Percentiles rank a stretch among this genome's conserved stretches.
phyloP scores from a whole-genome alignment of 2,113 vertebrate genomes.

The Barbus barbus region DNA sequence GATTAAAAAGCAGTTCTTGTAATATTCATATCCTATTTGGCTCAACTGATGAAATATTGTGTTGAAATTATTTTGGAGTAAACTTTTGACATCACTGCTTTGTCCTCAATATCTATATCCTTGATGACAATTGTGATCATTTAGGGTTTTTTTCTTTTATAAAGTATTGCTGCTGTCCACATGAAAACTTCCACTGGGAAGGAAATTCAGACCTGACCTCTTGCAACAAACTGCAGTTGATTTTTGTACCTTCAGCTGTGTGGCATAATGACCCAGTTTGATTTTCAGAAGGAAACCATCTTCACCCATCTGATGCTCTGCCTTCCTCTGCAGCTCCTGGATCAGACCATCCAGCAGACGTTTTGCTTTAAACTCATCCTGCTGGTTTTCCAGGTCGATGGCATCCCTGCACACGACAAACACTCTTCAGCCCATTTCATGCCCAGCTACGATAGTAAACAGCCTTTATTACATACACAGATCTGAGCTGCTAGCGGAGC shows the following conservation, averaged over 20 bases:
- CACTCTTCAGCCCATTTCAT: background rate
- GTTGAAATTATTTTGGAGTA: no score
- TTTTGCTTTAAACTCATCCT: constrained; percentile 86
- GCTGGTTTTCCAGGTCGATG: constrained; percentile 88
- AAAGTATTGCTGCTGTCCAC: no score
- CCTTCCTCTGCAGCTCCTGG: constrained; percentile 92
- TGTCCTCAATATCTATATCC: no score
- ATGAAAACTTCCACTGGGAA: no score
- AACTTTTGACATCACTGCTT: no score
- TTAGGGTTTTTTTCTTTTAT: no score
- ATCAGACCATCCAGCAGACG: constrained; percentile 90
- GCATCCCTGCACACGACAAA: constrained; percentile 68
- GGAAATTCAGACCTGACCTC: no score
- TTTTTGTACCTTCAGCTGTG: constrained; percentile 82
- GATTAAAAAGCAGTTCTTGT: no score
- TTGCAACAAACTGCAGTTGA: background rate
- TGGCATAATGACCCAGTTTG: constrained; percentile 93
- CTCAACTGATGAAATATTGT: no score
- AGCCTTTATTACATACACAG: background rate
- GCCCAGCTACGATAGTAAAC: background rate
- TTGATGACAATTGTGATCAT: no score
- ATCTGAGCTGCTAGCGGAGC: background rate
- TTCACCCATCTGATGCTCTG: constrained; percentile 91
- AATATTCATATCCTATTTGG: no score
- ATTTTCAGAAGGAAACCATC: constrained; percentile 95